Percentiles rank a stretch among this genome's conserved stretches.
Evolutionary conservation across 2,797 vertebrate genomes (phyloP).

Genomic region (Poecile montanus): DNA sequence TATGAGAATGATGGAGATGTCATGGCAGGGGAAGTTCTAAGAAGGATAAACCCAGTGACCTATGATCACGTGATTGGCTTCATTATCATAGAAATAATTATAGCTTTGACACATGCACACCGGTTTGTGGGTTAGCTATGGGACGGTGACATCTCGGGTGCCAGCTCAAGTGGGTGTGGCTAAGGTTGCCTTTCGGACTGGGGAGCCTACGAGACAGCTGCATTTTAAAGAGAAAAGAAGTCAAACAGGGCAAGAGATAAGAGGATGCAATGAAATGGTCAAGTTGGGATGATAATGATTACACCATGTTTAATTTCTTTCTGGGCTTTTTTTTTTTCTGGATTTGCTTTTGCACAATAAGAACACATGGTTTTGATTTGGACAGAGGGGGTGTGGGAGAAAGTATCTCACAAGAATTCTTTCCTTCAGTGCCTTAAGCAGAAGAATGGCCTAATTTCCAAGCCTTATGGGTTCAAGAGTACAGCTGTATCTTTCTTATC

Average conservation of each 20-base stretch:
- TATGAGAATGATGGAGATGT: neutral
- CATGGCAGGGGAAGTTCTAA: neutral
- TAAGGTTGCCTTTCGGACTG: neutral
- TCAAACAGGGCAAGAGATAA: neutral
- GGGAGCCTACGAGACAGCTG: neutral
- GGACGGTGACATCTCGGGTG: neutral
- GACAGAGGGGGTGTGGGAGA: conserved; percentile 61
- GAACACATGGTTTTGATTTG: conserved; percentile 69
- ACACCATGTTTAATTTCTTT: conserved; percentile 3
- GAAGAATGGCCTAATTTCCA: conserved; percentile 61
- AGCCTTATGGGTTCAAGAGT: conserved; percentile 56
- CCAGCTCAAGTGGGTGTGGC: neutral
- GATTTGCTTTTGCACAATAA: conserved; percentile 49
- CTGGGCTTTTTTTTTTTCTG: neutral
- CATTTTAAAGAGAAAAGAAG: neutral
- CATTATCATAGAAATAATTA: neutral
- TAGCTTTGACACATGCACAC: neutral
- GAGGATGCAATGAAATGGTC: neutral
- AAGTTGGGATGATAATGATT: neutral
- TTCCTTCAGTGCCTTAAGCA: conserved; percentile 61
- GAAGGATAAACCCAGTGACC: neutral
- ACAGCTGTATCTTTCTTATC: conserved; percentile 41
- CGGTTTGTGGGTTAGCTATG: accelerated
- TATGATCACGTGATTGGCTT: neutral
- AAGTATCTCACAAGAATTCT: conserved; percentile 64